Evolutionary conservation across 2,888 invertebrate species (phyloP).

Genomic region (Acanthoscelides obtectus): DNA sequence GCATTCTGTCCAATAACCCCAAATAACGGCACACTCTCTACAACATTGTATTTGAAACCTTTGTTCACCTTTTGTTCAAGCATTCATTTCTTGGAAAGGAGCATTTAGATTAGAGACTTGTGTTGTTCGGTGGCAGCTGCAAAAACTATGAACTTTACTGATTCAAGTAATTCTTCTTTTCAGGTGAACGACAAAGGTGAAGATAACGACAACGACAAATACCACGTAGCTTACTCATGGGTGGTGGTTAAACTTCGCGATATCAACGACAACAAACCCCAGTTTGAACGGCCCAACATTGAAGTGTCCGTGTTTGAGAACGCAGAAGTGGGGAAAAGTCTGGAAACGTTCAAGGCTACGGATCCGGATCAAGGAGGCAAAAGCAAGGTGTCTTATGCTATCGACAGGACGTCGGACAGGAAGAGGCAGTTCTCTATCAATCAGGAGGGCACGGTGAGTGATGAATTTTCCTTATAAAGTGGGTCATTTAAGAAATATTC

Average conservation of each 20-base stretch:
- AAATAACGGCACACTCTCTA: no score
- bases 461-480: no score
- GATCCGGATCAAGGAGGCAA: conserved; percentile 95
- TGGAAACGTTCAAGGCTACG: conserved; percentile 92
- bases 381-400: conserved; percentile 86
- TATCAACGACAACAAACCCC: conserved; percentile 96
- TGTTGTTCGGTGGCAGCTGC: no score
- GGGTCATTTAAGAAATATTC: no score
- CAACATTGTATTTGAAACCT: no score
- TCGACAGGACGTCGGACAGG: conserved; percentile 87
- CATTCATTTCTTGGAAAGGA: no score
- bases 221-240: conserved; percentile 95
- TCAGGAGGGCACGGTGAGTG: conserved; percentile 81
- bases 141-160: background rate
- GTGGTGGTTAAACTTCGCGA: conserved; percentile 90
- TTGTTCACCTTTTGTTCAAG: no score
- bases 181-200: conserved; percentile 87
- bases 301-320: conserved; percentile 90
- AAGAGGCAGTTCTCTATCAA: conserved; percentile 92
- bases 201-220: conserved; percentile 94
- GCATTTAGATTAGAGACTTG: no score
- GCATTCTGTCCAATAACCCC: no score
- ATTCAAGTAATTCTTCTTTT: background rate
- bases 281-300: conserved; percentile 89
- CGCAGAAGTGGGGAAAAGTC: conserved; percentile 81